Conservation (phyloP, 2,797 vertebrate species). For the Gallirallus australis region DNA sequence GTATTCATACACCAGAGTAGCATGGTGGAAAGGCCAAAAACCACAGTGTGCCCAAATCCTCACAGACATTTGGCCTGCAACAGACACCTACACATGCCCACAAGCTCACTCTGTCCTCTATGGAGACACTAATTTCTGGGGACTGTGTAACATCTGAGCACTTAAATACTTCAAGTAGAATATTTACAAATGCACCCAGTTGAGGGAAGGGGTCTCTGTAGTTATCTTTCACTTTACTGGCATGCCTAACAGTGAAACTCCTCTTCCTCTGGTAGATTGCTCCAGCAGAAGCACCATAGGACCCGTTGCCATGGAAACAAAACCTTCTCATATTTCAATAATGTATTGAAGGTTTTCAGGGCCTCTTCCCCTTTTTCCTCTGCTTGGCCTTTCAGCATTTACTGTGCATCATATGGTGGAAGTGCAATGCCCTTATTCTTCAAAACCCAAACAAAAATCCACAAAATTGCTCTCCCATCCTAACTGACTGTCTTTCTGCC, state of each 20-base stretch:
- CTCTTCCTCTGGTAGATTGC: constrained; percentile 65
- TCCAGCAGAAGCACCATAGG: constrained; percentile 63
- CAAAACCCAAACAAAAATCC: not conserved
- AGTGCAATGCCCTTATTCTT: constrained; percentile 9
- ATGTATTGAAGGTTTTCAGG: constrained; percentile 61
- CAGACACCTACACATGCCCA: not conserved
- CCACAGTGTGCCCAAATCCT: not conserved
- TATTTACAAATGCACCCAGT: constrained; percentile 13
- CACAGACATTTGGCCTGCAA: not conserved
- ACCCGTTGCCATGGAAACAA: constrained; percentile 79
- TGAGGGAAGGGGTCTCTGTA: constrained; percentile 42
- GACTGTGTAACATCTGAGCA: not conserved
- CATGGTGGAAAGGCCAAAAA: not conserved
- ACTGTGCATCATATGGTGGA: not conserved
- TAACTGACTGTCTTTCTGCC: constrained; percentile 4
- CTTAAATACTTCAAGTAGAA: not conserved
- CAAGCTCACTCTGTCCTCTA: not conserved
- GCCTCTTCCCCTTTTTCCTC: constrained; percentile 38
- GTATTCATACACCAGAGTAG: not conserved
- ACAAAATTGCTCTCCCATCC: not conserved
- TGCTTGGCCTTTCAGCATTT: constrained; percentile 57
- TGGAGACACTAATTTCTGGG: not conserved
- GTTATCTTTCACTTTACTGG: constrained; percentile 69
- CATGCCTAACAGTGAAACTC: constrained; percentile 68
- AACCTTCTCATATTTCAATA: constrained; percentile 59